These are phyloP conservation scores for Macrotis lagotis DNA, from an alignment of 2,113 vertebrate genomes.

Conservation along the genomic window DNA sequence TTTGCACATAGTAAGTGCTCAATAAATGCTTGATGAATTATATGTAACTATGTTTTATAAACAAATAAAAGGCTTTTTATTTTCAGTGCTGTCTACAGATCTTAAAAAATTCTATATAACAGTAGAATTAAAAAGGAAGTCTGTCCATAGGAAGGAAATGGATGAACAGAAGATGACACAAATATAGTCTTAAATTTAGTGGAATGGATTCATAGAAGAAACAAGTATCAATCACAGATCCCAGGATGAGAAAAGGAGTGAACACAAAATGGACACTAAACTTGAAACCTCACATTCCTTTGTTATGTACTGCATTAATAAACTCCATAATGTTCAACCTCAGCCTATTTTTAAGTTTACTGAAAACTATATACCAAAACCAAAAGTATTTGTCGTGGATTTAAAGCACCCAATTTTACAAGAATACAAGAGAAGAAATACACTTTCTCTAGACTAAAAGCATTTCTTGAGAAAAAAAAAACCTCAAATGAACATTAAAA, in stretches of 20 bases:
- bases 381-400: background rate
- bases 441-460: background rate
- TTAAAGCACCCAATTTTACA: background rate
- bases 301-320: background rate
- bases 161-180: conserved; percentile 6
- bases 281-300: background rate
- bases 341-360: background rate
- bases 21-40: background rate
- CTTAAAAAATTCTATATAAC: conserved; percentile 12
- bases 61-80: conserved; percentile 27
- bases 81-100: conserved; percentile 37
- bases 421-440: background rate
- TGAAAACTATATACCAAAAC: background rate
- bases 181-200: conserved; percentile 23
- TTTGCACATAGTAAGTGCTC: background rate
- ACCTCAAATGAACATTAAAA: background rate
- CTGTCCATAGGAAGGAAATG: conserved; percentile 29
- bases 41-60: conserved; percentile 41
- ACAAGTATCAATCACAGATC: conserved; percentile 39
- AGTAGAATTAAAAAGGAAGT: conserved; percentile 44
- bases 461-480: background rate
- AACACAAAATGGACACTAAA: background rate
- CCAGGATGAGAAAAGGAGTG: conserved; percentile 32
- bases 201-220: conserved; percentile 44
- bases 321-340: background rate